phyloP scores from a whole-genome alignment of 1,140 invertebrate genomes.

The Bactericera cockerelli region DNA sequence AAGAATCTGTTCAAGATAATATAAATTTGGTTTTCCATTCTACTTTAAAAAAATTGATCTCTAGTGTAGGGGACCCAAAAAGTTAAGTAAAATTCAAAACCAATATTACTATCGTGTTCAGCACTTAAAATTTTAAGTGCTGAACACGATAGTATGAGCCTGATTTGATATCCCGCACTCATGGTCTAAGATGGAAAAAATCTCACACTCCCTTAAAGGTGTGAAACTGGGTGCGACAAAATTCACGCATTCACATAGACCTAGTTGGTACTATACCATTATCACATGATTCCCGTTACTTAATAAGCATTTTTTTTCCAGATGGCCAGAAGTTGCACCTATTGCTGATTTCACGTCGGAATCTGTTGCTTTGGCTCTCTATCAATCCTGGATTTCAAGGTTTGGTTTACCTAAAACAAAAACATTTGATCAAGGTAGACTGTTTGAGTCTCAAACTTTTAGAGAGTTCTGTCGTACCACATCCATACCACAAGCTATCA shows the following conservation, averaged over 20 bases:
- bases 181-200: too few relatives aligned
- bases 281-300: constrained; percentile 21
- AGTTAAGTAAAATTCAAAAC: too few relatives aligned
- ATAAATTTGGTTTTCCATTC: too few relatives aligned
- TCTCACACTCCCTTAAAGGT: too few relatives aligned
- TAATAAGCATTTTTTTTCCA: constrained; percentile 25
- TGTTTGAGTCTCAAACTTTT: constrained; percentile 23
- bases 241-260: constrained; percentile 33
- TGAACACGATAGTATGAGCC: too few relatives aligned
- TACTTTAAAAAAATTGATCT: too few relatives aligned
- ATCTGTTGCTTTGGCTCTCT: constrained; percentile 20
- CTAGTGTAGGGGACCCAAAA: too few relatives aligned
- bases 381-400: constrained; percentile 22
- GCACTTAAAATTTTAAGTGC: too few relatives aligned
- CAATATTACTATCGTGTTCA: too few relatives aligned
- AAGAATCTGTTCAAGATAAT: too few relatives aligned
- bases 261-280: constrained; percentile 27
- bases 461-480: neutral
- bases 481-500: constrained; percentile 27
- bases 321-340: constrained; percentile 26
- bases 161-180: too few relatives aligned
- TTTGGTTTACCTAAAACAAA: constrained; percentile 25
- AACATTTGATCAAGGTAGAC: constrained; percentile 26
- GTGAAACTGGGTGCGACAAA: too few relatives aligned
- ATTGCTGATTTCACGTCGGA: constrained; percentile 23